phyloP scores from a whole-genome alignment of 2,888 invertebrate species.

The Lasioglossum leucozonium region DNA sequence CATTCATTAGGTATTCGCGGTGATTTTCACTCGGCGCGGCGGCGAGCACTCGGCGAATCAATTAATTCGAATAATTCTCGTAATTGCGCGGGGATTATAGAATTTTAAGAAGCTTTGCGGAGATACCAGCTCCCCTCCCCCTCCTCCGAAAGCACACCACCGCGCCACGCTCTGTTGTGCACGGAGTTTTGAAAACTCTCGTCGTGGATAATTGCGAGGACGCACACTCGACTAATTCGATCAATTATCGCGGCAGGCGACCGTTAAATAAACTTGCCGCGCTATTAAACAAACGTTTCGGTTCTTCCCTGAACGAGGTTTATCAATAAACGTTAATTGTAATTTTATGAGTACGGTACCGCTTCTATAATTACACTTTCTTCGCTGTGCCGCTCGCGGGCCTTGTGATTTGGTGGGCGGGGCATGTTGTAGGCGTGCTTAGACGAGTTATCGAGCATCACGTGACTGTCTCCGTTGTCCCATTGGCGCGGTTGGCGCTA shows the following conservation, averaged over 20 bases:
- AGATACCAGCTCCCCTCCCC: not conserved
- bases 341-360: not conserved
- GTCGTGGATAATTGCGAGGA: not conserved
- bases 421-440: not conserved
- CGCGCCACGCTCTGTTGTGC: not conserved
- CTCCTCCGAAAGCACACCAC: no score
- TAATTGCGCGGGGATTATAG: constrained; percentile 9
- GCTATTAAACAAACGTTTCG: not conserved
- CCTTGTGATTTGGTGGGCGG: not conserved
- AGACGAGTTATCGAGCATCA: not conserved
- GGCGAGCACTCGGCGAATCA: not conserved
- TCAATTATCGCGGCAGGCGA: not conserved
- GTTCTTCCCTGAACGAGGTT: not conserved
- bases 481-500: not conserved
- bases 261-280: not conserved
- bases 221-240: not conserved
- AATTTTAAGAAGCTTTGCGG: constrained; percentile 18
- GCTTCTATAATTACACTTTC: not conserved
- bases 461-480: not conserved
- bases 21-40: not conserved
- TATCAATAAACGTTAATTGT: not conserved
- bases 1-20: constrained; percentile 11
- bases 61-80: constrained; percentile 8
- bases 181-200: not conserved
- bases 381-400: not conserved